Evolutionary conservation across 2,797 vertebrate genomes (phyloP), one percentile per base, ranked within the genome.

Genomic region (Buceros bicornis): DNA sequence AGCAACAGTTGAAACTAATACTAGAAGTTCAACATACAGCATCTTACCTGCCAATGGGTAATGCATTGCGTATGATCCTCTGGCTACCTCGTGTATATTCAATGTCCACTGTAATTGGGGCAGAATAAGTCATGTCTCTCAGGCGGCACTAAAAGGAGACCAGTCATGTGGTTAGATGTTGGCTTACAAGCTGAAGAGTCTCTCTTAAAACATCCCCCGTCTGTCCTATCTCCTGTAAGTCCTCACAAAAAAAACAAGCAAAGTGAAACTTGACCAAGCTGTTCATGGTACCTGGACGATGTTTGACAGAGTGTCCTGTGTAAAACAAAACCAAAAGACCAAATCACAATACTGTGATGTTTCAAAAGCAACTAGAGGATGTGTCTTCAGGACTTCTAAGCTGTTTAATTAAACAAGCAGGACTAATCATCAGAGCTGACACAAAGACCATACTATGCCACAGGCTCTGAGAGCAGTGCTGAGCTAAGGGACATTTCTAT

Each of bases 31-130:
- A 6, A 24, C 8, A 13, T 4, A 3, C 0, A 9, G 29, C 19
- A 8, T 8, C 53, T 91, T 96, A 99, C 99, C 99, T 99, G 98
- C 99, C 99, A 8, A 99, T 99, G 66, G 99, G 99, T 80, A 99
- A 96, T 0, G 99, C 99, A 35, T 99, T 99, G 37, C 99, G 99
- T 95, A 99, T 99, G 97, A 99, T 99, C 97, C 99, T 99, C 97
- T 99, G 99, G 97, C 99, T 99, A 65, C 99, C 99, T 21, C 99
- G 98, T 6, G 99, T 99, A 70, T 99, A 99, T n/a, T 99, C 99
- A 2, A 99, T 99, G 67, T 99, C 99, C 97, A 99, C 99, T 0
- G 99, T 99, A 88, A 99, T 99, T 0, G 99, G 99, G 2, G 99
- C 99, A 0, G 99, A 99, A 67, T 99, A 99, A 0, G 99, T 99